A percentile compares a stretch with the other conserved stretches of the same genome.
Conservation (phyloP, 2,113 vertebrate species). For the Mirza zaza region DNA sequence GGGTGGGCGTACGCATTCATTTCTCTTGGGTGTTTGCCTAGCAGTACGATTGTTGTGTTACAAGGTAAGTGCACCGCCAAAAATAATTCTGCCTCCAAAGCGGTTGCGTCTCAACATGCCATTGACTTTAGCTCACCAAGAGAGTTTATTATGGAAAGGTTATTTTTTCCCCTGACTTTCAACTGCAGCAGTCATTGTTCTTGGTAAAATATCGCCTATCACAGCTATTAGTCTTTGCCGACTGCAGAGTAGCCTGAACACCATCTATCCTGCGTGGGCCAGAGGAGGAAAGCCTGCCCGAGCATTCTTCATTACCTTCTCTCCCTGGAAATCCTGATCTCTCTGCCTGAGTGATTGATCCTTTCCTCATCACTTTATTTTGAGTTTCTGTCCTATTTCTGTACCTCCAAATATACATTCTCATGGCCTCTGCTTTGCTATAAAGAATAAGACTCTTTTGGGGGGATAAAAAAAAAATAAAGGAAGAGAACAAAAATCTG, state of each 20-base stretch:
- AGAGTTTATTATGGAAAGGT: not conserved
- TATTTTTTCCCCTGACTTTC: not conserved
- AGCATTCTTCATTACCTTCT: not conserved
- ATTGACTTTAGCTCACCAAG: not conserved
- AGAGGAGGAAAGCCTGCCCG: not conserved
- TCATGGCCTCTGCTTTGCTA: not conserved
- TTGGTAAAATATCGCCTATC: not conserved
- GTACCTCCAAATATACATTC: not conserved
- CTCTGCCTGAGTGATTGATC: fast-evolving
- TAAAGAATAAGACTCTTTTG: not conserved
- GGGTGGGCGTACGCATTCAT: fast-evolving
- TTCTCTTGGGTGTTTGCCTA: not conserved
- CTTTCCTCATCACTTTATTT: not conserved
- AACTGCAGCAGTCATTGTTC: not conserved
- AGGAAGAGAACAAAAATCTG: not conserved
- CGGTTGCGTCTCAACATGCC: not conserved
- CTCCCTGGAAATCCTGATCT: not conserved
- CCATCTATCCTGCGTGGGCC: not conserved
- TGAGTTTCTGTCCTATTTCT: not conserved
- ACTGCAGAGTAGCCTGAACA: not conserved
- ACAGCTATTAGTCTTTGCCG: not conserved
- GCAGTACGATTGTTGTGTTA: too few species aligned
- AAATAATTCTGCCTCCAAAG: not conserved
- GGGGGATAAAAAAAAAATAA: not conserved
- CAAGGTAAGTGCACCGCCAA: fast-evolving